phyloP scores from a whole-genome alignment of 1,140 invertebrate genomes.

The Bradynema listronoti region DNA sequence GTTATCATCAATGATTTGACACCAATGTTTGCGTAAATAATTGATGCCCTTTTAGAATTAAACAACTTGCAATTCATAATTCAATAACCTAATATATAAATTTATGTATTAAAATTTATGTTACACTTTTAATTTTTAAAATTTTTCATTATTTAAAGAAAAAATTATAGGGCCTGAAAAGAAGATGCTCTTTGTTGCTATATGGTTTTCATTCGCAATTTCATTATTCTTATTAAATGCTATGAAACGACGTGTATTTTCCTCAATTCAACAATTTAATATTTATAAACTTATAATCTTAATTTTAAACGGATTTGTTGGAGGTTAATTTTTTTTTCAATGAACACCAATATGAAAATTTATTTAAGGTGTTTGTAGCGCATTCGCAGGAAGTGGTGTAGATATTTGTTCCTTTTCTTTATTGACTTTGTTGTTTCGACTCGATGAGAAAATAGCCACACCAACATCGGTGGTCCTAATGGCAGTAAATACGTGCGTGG shows the following conservation, averaged over 20 bases:
- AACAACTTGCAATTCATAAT: no score
- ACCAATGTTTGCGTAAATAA: no score
- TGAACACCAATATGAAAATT: not conserved
- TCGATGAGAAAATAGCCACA: slow-evolving; percentile 48
- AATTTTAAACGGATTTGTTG: slow-evolving; percentile 45
- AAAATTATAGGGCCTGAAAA: slow-evolving; percentile 8
- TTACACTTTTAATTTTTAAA: no score
- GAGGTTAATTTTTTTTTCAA: slow-evolving; percentile 25
- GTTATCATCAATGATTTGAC: no score
- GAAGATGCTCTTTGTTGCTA: slow-evolving; percentile 51
- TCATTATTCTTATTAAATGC: slow-evolving; percentile 47
- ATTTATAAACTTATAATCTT: slow-evolving; percentile 39
- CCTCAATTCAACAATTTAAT: slow-evolving; percentile 36
- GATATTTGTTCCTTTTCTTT: slow-evolving; percentile 54
- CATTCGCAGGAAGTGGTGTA: slow-evolving; percentile 48
- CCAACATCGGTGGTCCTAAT: slow-evolving; percentile 37
- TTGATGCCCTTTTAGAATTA: no score
- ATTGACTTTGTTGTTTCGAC: slow-evolving; percentile 49
- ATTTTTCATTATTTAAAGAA: no score
- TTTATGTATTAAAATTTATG: no score
- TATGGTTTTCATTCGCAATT: slow-evolving; percentile 54
- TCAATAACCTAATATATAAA: no score
- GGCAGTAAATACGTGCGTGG: slow-evolving; percentile 33
- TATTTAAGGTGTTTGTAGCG: slow-evolving; percentile 39
- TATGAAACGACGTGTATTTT: slow-evolving; percentile 43